These are phyloP conservation scores for Cavia aperea DNA, from an alignment of 2,113 vertebrate genomes.

Conservation along the genomic window DNA sequence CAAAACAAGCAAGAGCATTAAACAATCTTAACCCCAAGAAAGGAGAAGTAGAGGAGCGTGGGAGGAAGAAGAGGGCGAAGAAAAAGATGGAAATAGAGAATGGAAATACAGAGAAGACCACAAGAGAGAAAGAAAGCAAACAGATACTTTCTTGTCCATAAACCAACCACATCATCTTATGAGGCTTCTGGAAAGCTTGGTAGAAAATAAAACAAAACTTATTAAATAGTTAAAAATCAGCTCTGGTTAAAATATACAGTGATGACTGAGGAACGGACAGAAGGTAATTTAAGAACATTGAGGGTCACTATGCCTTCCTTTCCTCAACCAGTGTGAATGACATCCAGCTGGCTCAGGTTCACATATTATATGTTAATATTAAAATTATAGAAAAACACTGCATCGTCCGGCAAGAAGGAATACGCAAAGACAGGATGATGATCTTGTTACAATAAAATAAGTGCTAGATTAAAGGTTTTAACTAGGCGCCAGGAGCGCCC, in stretches of 20 bases:
- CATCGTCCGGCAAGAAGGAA: not conserved
- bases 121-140: not conserved
- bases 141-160: not conserved
- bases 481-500: not conserved
- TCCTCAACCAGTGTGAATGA: not conserved
- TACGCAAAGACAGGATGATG: not conserved
- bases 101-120: not conserved
- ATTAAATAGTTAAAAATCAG: not conserved
- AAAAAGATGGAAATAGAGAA: not conserved
- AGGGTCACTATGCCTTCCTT: not conserved
- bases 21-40: not conserved
- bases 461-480: not conserved
- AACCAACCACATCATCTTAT: not conserved
- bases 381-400: not conserved
- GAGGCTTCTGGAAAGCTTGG: not conserved
- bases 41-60: not conserved
- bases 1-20: conserved; percentile 28
- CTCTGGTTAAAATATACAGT: not conserved
- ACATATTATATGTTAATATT: not conserved
- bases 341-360: not conserved
- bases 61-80: not conserved
- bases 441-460: not conserved
- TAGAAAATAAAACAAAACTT: not conserved
- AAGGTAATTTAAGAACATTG: not conserved
- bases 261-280: not conserved